phyloP scores from a whole-genome alignment of 2,113 vertebrate genomes.

The Triplophysa siluroides region DNA sequence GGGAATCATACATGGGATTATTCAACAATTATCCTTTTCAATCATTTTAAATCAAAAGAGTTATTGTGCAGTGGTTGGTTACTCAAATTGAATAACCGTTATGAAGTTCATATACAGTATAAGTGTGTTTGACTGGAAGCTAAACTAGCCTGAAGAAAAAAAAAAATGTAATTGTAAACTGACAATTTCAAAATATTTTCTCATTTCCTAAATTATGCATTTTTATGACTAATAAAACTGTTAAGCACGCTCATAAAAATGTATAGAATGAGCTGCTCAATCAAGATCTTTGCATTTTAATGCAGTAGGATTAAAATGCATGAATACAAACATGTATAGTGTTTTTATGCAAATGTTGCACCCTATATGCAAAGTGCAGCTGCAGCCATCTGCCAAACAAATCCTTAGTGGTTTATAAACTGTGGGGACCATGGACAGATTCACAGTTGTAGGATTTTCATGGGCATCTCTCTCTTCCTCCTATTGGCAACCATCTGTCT shows the following conservation, averaged over 20 bases:
- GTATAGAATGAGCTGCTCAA: not conserved
- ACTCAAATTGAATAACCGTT: not conserved
- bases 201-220: too few relatives aligned
- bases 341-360: not conserved
- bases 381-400: not conserved
- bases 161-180: too few relatives aligned
- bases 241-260: not conserved
- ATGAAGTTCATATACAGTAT: not conserved
- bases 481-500: not conserved
- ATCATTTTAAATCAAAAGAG: not conserved
- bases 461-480: not conserved
- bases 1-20: not conserved
- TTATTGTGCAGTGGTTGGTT: not conserved
- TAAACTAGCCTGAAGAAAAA: not conserved
- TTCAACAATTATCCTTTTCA: not conserved
- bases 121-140: not conserved
- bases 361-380: not conserved
- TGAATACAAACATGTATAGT: not conserved
- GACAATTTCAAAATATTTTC: too few relatives aligned
- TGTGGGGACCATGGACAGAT: slow-evolving; percentile 3
- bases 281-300: not conserved
- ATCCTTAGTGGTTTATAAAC: slow-evolving; percentile 6
- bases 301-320: not conserved
- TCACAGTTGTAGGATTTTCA: slow-evolving; percentile 7
- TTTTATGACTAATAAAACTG: not conserved